Percentiles rank a stretch among this genome's conserved stretches.
Conservation (phyloP, 2,888 invertebrate species). For the Teleogryllus oceanicus region DNA sequence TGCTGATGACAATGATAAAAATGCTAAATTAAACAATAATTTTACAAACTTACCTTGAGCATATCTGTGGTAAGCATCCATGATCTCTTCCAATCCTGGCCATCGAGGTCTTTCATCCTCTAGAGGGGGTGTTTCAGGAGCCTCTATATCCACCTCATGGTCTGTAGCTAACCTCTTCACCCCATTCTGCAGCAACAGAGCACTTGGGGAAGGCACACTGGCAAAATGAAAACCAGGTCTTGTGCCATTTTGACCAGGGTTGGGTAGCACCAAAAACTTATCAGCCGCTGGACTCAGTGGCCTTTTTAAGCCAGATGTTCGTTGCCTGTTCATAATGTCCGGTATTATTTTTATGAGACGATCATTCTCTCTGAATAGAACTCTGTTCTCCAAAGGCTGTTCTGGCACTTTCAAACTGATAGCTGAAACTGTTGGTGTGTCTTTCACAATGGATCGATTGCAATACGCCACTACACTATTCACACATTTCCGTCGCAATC, state of each 20-base stretch:
- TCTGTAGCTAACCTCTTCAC: slow-evolving; percentile 29
- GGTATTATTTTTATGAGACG: not conserved
- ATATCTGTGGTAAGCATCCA: slow-evolving; percentile 54
- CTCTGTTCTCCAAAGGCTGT: not conserved
- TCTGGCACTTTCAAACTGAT: not conserved
- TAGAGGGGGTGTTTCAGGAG: slow-evolving; percentile 22
- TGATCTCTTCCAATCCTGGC: slow-evolving; percentile 49
- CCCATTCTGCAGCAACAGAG: slow-evolving; percentile 31
- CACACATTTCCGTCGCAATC: slow-evolving; percentile 44
- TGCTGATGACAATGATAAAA: no score
- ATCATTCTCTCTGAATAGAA: not conserved
- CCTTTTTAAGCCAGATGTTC: slow-evolving; percentile 29
- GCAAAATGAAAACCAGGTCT: slow-evolving; percentile 29
- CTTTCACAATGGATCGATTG: slow-evolving; percentile 23
- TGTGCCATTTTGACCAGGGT: slow-evolving; percentile 34
- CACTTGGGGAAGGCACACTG: slow-evolving; percentile 21
- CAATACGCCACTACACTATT: slow-evolving; percentile 40
- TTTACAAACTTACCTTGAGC: slow-evolving; percentile 50
- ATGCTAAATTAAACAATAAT: no score
- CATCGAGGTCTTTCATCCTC: slow-evolving; percentile 43
- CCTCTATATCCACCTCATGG: slow-evolving; percentile 20
- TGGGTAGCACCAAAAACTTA: slow-evolving; percentile 29
- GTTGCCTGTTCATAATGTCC: not conserved
- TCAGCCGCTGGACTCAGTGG: slow-evolving; percentile 33
- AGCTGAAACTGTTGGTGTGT: not conserved